phyloP scores from a whole-genome alignment of 2,113 vertebrate genomes.

The Crotalus horridus region DNA sequence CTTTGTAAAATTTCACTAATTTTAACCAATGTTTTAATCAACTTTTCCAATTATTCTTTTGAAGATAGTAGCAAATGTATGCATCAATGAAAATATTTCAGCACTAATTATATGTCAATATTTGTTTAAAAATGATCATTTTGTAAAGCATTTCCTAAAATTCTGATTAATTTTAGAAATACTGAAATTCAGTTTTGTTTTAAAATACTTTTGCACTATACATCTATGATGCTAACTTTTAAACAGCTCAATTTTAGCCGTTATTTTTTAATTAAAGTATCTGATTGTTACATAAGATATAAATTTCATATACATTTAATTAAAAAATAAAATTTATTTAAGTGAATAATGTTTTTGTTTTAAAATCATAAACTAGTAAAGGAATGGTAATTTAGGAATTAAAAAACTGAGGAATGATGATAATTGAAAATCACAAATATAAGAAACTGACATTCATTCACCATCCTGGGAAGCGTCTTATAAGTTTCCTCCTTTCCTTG shows the following conservation, averaged over 20 bases:
- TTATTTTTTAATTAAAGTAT: background rate
- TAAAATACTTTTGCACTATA: background rate
- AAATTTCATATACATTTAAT: background rate
- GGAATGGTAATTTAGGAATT: background rate
- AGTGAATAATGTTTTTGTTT: background rate
- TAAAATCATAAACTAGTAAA: background rate
- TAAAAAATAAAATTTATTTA: background rate
- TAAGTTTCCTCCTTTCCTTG: background rate
- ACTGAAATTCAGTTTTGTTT: background rate
- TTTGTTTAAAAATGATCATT: background rate
- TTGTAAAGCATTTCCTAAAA: background rate
- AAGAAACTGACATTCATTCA: background rate
- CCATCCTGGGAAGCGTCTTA: background rate
- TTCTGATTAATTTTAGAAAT: background rate
- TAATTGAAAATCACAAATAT: background rate
- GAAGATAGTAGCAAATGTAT: background rate
- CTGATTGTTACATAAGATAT: background rate
- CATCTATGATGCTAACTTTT: background rate
- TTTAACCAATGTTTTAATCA: background rate
- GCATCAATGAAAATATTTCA: background rate
- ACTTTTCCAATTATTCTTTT: background rate
- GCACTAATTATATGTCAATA: background rate
- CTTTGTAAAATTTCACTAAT: background rate
- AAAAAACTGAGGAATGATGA: background rate
- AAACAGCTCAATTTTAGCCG: background rate